phyloP scores from a whole-genome alignment of 2,113 vertebrate species.

The Heterotis niloticus region DNA sequence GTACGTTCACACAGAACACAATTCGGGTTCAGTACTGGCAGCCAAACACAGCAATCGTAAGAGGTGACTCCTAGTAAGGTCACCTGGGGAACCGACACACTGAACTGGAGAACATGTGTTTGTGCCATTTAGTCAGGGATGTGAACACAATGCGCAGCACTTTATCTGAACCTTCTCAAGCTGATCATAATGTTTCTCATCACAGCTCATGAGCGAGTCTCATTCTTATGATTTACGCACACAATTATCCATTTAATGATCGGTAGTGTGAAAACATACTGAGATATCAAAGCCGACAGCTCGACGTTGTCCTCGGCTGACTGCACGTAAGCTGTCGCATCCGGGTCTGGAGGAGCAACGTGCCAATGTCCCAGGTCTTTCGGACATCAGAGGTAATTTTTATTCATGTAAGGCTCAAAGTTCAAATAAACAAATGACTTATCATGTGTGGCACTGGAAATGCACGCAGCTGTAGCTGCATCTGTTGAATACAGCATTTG shows the following conservation, averaged over 20 bases:
- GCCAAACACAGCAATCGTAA: too few species aligned
- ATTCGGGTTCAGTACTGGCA: too few species aligned
- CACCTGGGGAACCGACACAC: too few species aligned
- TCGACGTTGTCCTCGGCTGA: background rate
- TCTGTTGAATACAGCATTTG: too few species aligned
- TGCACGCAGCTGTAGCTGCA: too few species aligned
- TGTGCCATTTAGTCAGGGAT: constrained; percentile 1
- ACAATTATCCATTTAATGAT: constrained; percentile 18
- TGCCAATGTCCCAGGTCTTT: too few species aligned
- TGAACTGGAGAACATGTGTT: background rate
- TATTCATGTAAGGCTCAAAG: background rate
- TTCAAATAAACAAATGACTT: background rate
- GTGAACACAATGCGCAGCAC: constrained; percentile 17
- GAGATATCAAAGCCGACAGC: constrained; percentile 13
- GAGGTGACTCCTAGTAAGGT: too few species aligned
- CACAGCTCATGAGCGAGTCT: background rate
- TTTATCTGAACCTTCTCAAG: constrained; percentile 2
- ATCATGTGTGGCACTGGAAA: background rate
- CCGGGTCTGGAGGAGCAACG: too few species aligned
- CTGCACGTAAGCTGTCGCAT: background rate
- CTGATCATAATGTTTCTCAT: constrained; percentile 18
- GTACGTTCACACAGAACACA: too few species aligned
- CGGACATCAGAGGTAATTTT: too few species aligned
- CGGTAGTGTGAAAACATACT: background rate
- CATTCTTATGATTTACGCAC: constrained; percentile 15